Evolutionary conservation across 2,888 invertebrate genomes (phyloP), one percentile per base, ranked within the genome.

Genomic region (Zygogramma bicolorata): DNA sequence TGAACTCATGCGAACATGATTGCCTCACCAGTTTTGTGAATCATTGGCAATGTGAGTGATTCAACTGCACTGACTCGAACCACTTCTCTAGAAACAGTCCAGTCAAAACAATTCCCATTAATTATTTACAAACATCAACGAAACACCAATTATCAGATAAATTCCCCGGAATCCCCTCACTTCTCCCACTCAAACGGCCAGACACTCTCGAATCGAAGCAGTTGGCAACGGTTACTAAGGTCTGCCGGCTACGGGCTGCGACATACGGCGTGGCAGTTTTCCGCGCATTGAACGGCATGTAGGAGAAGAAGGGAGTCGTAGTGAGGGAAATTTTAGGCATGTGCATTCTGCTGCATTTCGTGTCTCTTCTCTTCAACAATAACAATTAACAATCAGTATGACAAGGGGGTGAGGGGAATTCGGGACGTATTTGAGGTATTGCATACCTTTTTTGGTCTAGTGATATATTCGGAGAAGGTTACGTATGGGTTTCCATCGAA

Each of bases 221-320:
- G 63, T 81, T 84, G 82, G 82, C 83, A 84, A 83, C 84, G 77
- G 83, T 84, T 82, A 82, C 82, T 82, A 84, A 80, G 84, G 81
- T 81, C 80, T 80, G 79, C 60, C 22, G 18, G 18, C 38, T 60
- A 60, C 59, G 59, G 29, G 80, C 78, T 77, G 81, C 78, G 79
- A 79, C 77, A 49, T 46, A 46, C 61, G 71, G 63, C 71, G 63
- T 68, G 49, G 65, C 61, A 27, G 29, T 7, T 25, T 20, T 22
- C 18, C 70, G 63, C 34, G 65, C 70, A 70, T 46, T 75, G 76
- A 74, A 75, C 53, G 65, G 60, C 67, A 70, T 73, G 63, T 69
- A 72, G 8, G 20, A 53, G 38, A 40, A 31, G 65, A 42, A 29
- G 49, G 42, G 63, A n/a, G 63, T 63, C 42, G 58, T 59, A 62